A percentile compares a stretch with the other conserved stretches of the same genome.
Conservation (phyloP, 1,140 invertebrate species). For the Diabrotica virgifera region DNA sequence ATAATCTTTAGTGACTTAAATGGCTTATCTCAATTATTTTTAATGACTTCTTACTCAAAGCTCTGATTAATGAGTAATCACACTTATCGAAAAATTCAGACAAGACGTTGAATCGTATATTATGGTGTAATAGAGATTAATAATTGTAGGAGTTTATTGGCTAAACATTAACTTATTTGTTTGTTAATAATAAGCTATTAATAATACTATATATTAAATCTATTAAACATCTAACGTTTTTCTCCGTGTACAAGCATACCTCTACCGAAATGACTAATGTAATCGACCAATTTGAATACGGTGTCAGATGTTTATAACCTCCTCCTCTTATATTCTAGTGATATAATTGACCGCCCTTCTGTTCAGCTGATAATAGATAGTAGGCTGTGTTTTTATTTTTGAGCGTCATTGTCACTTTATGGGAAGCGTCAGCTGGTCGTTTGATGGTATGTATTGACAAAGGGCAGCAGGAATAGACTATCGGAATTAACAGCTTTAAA, state of each 20-base stretch:
- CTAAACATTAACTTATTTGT: too few relatives aligned
- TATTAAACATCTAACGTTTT: not conserved
- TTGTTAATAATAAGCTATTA: too few relatives aligned
- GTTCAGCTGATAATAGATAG: not conserved
- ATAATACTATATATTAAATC: too few relatives aligned
- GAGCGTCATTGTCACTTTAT: not conserved
- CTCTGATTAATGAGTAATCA: too few relatives aligned
- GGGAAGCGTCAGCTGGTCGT: not conserved
- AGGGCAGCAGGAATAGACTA: not conserved
- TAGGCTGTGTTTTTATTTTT: conserved; percentile 1
- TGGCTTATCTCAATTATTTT: too few relatives aligned
- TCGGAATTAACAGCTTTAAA: not conserved
- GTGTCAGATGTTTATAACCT: conserved; percentile 25
- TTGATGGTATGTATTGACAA: not conserved
- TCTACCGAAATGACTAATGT: conserved; percentile 31
- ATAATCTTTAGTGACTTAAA: too few relatives aligned
- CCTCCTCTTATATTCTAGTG: not conserved
- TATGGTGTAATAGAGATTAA: too few relatives aligned
- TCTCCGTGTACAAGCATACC: not conserved
- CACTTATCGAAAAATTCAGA: too few relatives aligned
- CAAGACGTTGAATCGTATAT: too few relatives aligned
- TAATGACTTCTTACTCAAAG: too few relatives aligned
- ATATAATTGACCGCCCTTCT: not conserved
- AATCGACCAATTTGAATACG: conserved; percentile 34
- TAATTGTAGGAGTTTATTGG: too few relatives aligned